Conservation (phyloP, 2,888 invertebrate genomes). For the Agonopterix subpropinquella region DNA sequence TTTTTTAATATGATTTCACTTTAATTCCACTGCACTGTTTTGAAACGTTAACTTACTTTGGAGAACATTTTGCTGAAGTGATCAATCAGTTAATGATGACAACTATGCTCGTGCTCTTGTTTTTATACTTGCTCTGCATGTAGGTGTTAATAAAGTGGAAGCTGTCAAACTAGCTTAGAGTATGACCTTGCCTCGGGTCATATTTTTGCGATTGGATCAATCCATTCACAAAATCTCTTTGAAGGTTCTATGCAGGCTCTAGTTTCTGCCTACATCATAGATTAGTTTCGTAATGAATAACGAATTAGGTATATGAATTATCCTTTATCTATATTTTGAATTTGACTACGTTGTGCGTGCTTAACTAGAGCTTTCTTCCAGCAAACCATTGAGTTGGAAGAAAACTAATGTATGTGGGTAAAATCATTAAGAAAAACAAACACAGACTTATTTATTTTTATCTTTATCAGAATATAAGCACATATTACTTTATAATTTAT, state of each 20-base stretch:
- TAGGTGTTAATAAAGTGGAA: constrained; percentile 30
- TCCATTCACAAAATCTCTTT: constrained; percentile 1
- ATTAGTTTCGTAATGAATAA: too few relatives aligned
- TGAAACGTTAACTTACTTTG: constrained; percentile 26
- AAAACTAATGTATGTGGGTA: too few relatives aligned
- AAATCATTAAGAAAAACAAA: too few relatives aligned
- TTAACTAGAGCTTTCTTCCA: too few relatives aligned
- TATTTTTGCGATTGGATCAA: background rate
- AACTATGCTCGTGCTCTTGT: constrained; percentile 18
- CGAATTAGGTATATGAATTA: too few relatives aligned
- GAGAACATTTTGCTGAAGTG: constrained; percentile 37
- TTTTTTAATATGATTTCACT: constrained; percentile 2
- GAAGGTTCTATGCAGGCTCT: background rate
- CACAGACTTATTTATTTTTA: too few relatives aligned
- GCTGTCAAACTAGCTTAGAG: constrained; percentile 16
- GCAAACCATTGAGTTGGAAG: too few relatives aligned
- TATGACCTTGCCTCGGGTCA: constrained; percentile 19
- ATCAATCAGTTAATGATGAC: constrained; percentile 30
- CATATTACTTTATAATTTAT: too few relatives aligned
- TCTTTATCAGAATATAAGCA: too few relatives aligned
- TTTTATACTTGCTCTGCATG: constrained; percentile 31
- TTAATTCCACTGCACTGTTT: background rate
- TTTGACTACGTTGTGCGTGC: too few relatives aligned
- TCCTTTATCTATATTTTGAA: too few relatives aligned
- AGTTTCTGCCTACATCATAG: too few relatives aligned